phyloP scores from a whole-genome alignment of 2,797 vertebrate genomes.

The Cynopterus sphinx region DNA sequence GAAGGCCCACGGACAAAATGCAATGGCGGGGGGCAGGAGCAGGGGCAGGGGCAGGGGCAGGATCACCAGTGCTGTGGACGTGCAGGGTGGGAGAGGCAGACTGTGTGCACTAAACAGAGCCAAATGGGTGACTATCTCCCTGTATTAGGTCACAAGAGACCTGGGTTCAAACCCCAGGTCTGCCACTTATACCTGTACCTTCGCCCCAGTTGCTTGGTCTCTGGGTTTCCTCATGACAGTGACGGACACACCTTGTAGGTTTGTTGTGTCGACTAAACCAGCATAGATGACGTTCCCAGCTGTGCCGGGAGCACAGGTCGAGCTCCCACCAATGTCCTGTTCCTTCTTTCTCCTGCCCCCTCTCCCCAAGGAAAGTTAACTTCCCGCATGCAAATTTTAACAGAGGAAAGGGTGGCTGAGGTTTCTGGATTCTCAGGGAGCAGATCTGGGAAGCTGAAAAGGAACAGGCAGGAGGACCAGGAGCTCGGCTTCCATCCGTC shows the following conservation, averaged over 20 bases:
- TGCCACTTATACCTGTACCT: background rate
- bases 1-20: background rate
- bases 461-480: background rate
- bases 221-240: background rate
- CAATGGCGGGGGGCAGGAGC: too few species aligned
- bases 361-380: background rate
- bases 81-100: background rate
- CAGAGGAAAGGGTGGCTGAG: background rate
- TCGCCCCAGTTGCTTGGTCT: background rate
- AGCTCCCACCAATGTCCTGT: too few species aligned
- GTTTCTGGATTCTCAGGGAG: background rate
- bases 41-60: background rate
- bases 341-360: background rate
- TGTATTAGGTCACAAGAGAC: background rate
- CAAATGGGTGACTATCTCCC: background rate
- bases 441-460: background rate
- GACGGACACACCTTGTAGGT: background rate
- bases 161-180: background rate
- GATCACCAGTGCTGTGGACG: fast-evolving
- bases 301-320: too few species aligned
- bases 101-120: background rate
- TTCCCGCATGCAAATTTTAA: background rate
- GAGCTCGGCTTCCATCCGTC: background rate
- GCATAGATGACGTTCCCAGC: background rate
- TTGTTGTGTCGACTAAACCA: background rate